These are phyloP conservation scores for Etia nguti DNA, from an alignment of 2,113 vertebrate species.

Conservation along the genomic window DNA sequence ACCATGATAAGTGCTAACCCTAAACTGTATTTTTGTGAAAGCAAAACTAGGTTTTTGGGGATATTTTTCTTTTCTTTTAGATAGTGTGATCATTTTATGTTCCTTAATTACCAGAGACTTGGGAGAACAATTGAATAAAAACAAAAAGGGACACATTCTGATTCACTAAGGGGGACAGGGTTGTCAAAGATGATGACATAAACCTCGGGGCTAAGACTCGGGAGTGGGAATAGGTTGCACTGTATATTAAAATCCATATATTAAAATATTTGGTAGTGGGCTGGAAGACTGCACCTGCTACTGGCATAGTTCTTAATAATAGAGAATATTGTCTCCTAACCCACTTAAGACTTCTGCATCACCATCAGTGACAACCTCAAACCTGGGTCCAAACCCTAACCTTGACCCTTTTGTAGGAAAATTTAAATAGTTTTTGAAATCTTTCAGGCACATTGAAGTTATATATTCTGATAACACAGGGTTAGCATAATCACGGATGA, in stretches of 20 bases:
- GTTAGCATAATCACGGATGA: neutral
- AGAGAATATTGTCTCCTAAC: neutral
- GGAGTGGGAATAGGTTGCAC: neutral
- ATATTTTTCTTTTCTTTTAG: neutral
- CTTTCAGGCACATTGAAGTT: neutral
- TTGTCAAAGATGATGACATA: neutral
- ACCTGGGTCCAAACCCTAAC: neutral
- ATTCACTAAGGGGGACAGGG: accelerated
- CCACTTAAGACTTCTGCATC: neutral
- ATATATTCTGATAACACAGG: neutral
- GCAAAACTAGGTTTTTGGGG: neutral
- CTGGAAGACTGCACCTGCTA: neutral
- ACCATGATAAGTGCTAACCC: accelerated
- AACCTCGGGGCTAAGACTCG: neutral
- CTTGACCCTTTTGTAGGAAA: neutral
- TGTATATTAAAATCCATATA: accelerated
- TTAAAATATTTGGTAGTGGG: neutral
- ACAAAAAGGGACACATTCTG: neutral
- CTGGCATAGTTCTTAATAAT: neutral
- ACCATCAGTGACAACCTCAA: neutral
- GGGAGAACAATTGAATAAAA: neutral
- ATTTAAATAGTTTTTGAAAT: neutral
- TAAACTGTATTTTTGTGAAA: neutral
- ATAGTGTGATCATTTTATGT: accelerated
- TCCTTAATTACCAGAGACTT: neutral